Base-by-base conservation (phyloP, 2,888 invertebrate species). In the Laothoe populi region DNA sequence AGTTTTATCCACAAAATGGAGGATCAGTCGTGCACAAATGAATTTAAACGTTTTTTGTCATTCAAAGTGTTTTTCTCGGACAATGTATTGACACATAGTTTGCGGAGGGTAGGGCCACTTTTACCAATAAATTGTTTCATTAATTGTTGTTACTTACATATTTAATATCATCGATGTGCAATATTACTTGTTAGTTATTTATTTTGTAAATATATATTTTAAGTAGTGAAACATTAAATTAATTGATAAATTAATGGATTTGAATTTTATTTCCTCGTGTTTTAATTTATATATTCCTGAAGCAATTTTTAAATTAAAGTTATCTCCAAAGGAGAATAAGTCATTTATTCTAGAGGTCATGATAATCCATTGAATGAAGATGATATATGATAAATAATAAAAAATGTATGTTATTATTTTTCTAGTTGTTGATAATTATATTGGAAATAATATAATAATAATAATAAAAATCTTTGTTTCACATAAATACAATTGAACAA, bases 111-210 rank as follows among this genome's bases (percentile, higher is more conserved):
- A 19, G 24, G 4, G 10, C 19, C 53, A 35, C 53, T 2, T 53
- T 53, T 35, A 53, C 31, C 19, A 53, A 13, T 53, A 71, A 78
- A 71, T 74, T 75, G 73, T 70, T 75, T 70, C 71, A 70, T 77
- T 49, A 73, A 81, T 87, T 89, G 86, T 89, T 90, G 87, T 90
- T 91, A 82, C 80, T 86, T 83, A 82, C 78, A 77, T 83, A 82
- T 71, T 74, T 71, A 72, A 75, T 75, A 85, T 83, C 69, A 67
- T 82, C 77, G 76, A 83, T 81, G 92, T 92, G 92, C 92, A 92
- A 92, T 92, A 92, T 86, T 92, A 91, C 80, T 69, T 78, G 59
- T 79, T 88, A 91, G 86, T 83, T 82, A 81, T 85, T 88, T 80
- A 84, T 86, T 87, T 82, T 92, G 92, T 92, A 92, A 86, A 92